Conservation (phyloP, 2,888 invertebrate species). For the Thera obeliscata region DNA sequence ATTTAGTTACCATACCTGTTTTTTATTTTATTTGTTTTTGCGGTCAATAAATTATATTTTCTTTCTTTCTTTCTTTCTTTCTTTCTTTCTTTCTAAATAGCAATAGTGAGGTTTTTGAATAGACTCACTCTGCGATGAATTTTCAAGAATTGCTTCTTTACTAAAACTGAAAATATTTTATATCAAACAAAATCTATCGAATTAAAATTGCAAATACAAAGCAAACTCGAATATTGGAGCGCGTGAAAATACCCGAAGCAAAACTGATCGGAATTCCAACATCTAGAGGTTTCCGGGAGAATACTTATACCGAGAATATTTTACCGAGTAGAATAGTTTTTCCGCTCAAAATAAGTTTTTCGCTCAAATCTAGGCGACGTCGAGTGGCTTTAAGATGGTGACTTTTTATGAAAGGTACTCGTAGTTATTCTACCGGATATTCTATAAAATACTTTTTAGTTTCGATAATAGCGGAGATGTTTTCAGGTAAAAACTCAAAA, state of each 20-base stretch:
- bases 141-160: no score
- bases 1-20: no score
- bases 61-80: no score
- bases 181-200: not conserved
- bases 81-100: no score
- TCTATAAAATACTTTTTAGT: not conserved
- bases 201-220: not conserved
- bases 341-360: constrained; percentile 14
- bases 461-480: not conserved
- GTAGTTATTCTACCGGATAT: not conserved
- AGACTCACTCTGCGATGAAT: no score
- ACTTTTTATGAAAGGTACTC: constrained; percentile 6
- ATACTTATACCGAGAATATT: not conserved
- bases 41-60: no score
- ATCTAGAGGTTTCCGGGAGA: constrained; percentile 4
- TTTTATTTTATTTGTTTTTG: no score
- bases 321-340: constrained; percentile 17
- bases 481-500: not conserved
- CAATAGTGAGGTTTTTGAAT: no score
- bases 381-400: constrained; percentile 15
- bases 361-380: constrained; percentile 9
- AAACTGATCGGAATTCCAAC: constrained; percentile 6
- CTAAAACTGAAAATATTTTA: no score
- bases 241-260: constrained; percentile 5
- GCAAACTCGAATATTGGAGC: not conserved